Base-by-base conservation (phyloP, 2,888 invertebrate genomes). In the Lithodes maja region DNA sequence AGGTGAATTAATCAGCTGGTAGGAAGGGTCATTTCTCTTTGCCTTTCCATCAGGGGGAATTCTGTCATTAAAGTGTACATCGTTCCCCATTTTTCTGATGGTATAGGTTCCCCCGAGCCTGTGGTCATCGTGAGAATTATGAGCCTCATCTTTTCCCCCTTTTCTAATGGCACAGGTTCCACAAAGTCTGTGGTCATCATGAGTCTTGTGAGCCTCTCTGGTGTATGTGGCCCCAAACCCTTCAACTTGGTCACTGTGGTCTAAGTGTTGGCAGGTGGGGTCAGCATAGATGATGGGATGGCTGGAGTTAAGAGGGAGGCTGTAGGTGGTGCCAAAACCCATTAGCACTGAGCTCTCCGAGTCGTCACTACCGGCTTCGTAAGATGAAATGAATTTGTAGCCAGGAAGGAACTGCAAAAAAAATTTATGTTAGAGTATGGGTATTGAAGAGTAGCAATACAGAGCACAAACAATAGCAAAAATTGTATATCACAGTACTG, bases 271-370 rank as follows among this genome's bases (percentile, higher is more conserved):
- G n/a, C n/a, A n/a, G n/a, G n/a, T n/a, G 9, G 54, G 9, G 55
- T 55, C 75, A 53, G 55, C 74, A 71, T 81, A 86, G 33, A 74
- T 49, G 2, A 81, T 80, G 50, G 69, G 86, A 12, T 85, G 79
- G 55, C 74, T 53, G 3, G 80, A 52, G 9, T 52, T n/a, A 9
- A 80, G 50, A 3, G 86, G 80, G 49, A 81, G 53, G 3, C 74
- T 81, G 52, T 86, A 86, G 7, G 86, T 80, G 33, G 53, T 86
- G 5, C 86, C 86, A 86, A 81, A 86, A 9, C 80, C 86, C 79
- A 85, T 79, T 17, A 81, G 53, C 17, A 54, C 54, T n/a, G 86
- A 86, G 12, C 80, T 50, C 17, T 86, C 86, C 0, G 86, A 86
- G n/a, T n/a, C n/a, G 50, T 86, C 86, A 55, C 86, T 86, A 5